Conservation (phyloP, 2,888 invertebrate genomes). For the Lordiphosa fenestrarum region DNA sequence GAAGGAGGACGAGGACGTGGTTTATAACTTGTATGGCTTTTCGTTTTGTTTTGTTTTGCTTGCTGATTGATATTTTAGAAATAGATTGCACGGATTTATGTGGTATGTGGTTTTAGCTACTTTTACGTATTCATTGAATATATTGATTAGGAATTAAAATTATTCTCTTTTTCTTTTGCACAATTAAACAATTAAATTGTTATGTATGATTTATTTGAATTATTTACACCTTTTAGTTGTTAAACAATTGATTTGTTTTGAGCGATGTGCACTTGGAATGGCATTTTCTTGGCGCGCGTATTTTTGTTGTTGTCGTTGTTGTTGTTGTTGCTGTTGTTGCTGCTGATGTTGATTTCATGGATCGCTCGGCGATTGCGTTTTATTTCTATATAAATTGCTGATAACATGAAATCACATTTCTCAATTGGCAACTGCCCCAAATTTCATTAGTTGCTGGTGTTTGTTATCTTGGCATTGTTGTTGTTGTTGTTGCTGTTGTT, state of each 20-base stretch:
- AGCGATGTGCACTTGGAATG: slow-evolving; percentile 30
- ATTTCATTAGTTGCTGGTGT: slow-evolving; percentile 56
- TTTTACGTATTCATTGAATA: slow-evolving; percentile 57
- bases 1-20: neutral
- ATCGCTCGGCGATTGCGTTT: slow-evolving; percentile 23
- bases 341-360: slow-evolving; percentile 33
- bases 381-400: slow-evolving; percentile 23
- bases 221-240: slow-evolving; percentile 53
- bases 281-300: slow-evolving; percentile 33
- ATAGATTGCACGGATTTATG: slow-evolving; percentile 73
- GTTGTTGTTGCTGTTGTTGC: slow-evolving; percentile 27
- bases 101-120: slow-evolving; percentile 38
- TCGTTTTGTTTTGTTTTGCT: slow-evolving; percentile 20
- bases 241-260: slow-evolving; percentile 32
- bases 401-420: slow-evolving; percentile 60
- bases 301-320: slow-evolving; percentile 21
- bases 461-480: slow-evolving; percentile 54
- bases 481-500: slow-evolving; percentile 36
- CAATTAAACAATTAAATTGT: slow-evolving; percentile 72
- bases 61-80: slow-evolving; percentile 58
- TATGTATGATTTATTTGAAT: slow-evolving; percentile 31
- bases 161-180: slow-evolving; percentile 21
- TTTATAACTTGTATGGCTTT: slow-evolving; percentile 44
- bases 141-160: slow-evolving; percentile 24
- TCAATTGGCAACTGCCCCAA: slow-evolving; percentile 73